Conservation (phyloP, 2,888 invertebrate species). For the Erebia aethiops region DNA sequence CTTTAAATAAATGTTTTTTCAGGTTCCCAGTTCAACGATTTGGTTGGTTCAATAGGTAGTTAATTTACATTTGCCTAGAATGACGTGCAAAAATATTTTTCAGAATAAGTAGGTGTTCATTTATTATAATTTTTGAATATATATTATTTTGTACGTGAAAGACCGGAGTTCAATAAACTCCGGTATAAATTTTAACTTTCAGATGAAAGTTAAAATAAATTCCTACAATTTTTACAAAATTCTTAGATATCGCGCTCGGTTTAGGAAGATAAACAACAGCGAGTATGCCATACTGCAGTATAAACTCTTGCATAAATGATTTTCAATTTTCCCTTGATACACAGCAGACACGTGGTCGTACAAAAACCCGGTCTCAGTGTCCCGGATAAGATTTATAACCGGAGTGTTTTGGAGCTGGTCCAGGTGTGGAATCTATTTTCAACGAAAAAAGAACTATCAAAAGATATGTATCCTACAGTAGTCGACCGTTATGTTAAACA, state of each 20-base stretch:
- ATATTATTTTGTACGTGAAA: too few relatives aligned
- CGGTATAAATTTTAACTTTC: neutral
- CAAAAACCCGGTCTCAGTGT: slow-evolving; percentile 24
- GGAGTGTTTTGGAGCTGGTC: slow-evolving; percentile 24
- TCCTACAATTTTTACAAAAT: neutral
- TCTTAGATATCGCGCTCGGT: slow-evolving; percentile 24
- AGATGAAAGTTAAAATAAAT: neutral
- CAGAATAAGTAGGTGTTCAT: too few relatives aligned
- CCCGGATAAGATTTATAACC: slow-evolving; percentile 27
- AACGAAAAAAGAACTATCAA: slow-evolving; percentile 14
- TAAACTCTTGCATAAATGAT: slow-evolving; percentile 28
- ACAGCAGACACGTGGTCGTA: slow-evolving; percentile 24
- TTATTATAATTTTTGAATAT: too few relatives aligned
- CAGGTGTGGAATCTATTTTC: slow-evolving; percentile 28
- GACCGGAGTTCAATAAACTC: too few relatives aligned
- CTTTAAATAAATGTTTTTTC: neutral
- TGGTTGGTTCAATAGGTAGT: neutral
- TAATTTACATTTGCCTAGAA: too few relatives aligned
- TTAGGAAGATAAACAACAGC: neutral
- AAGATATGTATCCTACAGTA: slow-evolving; percentile 9
- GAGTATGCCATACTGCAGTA: slow-evolving; percentile 7
- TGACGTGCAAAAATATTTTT: too few relatives aligned
- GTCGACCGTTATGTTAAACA: slow-evolving; percentile 12
- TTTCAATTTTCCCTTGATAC: slow-evolving; percentile 28
- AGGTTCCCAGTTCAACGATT: neutral